These are phyloP conservation scores for Nasonia longicornis DNA, from an alignment of 1,140 invertebrate species.

Conservation along the genomic window DNA sequence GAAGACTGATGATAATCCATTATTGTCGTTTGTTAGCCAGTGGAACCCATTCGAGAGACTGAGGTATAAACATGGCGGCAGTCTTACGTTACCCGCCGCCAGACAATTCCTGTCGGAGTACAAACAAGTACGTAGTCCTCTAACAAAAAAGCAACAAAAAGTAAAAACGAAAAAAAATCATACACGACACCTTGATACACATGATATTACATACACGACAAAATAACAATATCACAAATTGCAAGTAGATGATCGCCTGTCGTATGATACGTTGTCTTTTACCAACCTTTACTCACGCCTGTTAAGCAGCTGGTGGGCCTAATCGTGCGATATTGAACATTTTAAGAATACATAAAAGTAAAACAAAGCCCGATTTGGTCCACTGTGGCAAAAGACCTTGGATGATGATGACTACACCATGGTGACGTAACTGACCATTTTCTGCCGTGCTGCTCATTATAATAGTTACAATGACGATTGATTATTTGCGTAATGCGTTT, in stretches of 20 bases:
- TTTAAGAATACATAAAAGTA: background rate
- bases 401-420: constrained; percentile 39
- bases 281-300: constrained; percentile 59
- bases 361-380: constrained; percentile 22
- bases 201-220: constrained; percentile 33
- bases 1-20: constrained; percentile 67
- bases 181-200: constrained; percentile 34
- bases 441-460: constrained; percentile 33
- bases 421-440: constrained; percentile 35
- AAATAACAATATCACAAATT: constrained; percentile 31
- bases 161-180: constrained; percentile 13
- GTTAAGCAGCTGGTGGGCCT: constrained; percentile 37
- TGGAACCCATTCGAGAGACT: constrained; percentile 81
- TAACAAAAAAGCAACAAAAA: constrained; percentile 43
- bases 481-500: constrained; percentile 25
- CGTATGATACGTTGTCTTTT: constrained; percentile 64
- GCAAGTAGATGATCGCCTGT: constrained; percentile 63
- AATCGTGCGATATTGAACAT: constrained; percentile 1
- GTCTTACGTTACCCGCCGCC: constrained; percentile 67
- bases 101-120: constrained; percentile 73
- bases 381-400: constrained; percentile 29
- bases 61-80: constrained; percentile 69
- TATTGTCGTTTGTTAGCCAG: constrained; percentile 75
- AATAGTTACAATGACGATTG: constrained; percentile 28
- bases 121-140: constrained; percentile 75